Evolutionary conservation across 2,113 vertebrate species (phyloP).

Genomic region (Puffinus mauretanicus): DNA sequence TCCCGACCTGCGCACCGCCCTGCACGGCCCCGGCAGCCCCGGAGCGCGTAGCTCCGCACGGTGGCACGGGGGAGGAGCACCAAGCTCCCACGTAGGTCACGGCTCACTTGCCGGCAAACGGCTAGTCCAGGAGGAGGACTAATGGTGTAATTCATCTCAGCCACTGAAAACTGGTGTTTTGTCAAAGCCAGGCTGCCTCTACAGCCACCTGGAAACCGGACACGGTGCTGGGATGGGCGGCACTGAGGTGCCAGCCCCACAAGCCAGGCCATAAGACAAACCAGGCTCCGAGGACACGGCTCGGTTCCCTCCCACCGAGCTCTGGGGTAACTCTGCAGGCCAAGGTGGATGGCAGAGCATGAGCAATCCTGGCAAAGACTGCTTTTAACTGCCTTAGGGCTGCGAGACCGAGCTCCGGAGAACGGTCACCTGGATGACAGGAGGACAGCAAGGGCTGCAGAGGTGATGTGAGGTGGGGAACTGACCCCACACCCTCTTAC

Average conservation of each 20-base stretch:
- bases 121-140: background rate
- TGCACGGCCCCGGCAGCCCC: background rate
- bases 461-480: background rate
- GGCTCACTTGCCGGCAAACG: background rate
- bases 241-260: background rate
- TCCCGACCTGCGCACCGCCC: background rate
- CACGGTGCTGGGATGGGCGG: background rate
- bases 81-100: background rate
- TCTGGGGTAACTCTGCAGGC: background rate
- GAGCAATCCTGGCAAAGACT: background rate
- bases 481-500: background rate
- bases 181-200: background rate
- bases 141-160: background rate
- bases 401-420: background rate
- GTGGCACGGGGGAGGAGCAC: background rate
- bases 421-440: background rate
- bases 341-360: accelerated
- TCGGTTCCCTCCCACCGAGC: background rate
- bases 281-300: background rate
- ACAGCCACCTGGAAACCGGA: accelerated
- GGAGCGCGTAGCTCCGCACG: accelerated
- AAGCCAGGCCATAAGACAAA: background rate
- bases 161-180: background rate
- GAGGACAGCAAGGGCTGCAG: background rate
- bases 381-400: background rate